phyloP scores from a whole-genome alignment of 2,113 vertebrate species.

The Tetrax tetrax region DNA sequence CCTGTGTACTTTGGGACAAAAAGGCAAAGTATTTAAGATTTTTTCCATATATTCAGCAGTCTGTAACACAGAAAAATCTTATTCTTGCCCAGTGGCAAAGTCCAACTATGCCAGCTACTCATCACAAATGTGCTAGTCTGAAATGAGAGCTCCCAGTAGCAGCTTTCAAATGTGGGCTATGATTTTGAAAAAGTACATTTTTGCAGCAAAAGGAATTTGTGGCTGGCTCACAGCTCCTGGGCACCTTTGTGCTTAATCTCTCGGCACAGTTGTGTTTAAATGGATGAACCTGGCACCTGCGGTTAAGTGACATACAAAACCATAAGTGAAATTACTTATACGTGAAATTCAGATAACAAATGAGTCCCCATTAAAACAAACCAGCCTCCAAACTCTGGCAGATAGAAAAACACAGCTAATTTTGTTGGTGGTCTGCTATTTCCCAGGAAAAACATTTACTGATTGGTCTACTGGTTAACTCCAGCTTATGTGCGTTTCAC shows the following conservation, averaged over 20 bases:
- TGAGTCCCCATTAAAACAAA: background rate
- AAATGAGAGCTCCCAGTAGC: background rate
- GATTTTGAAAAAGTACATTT: background rate
- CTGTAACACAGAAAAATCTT: background rate
- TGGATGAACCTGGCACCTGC: background rate
- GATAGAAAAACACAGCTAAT: background rate
- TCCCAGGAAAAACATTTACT: background rate
- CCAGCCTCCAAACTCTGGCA: background rate
- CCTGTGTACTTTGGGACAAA: constrained; percentile 1
- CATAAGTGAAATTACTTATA: background rate
- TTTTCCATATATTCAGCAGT: constrained; percentile 3
- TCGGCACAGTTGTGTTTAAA: background rate
- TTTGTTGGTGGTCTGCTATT: background rate
- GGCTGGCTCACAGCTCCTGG: background rate
- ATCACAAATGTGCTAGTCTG: background rate
- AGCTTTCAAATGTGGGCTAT: background rate
- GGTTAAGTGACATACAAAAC: background rate
- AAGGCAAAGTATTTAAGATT: background rate
- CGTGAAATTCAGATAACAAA: background rate
- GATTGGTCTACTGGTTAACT: background rate
- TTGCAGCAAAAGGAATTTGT: background rate
- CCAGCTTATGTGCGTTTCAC: background rate
- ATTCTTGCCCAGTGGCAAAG: background rate
- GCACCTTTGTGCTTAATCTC: background rate
- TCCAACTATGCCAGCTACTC: background rate